Percentiles rank a stretch among this genome's conserved stretches.
phyloP scores from a whole-genome alignment of 2,888 invertebrate species.

The Lepidochitona cinerea region DNA sequence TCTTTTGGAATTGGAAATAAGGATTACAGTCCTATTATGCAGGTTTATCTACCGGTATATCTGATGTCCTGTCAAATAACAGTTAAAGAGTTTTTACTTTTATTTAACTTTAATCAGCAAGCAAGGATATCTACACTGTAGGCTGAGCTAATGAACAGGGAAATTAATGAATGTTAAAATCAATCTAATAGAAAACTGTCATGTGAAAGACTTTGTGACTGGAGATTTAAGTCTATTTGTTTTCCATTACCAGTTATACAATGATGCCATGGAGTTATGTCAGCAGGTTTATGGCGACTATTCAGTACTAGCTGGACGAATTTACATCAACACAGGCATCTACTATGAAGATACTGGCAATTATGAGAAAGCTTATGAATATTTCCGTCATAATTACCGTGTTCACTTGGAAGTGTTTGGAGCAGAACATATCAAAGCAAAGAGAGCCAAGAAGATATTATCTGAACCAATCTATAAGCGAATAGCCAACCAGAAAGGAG shows the following conservation, averaged over 20 bases:
- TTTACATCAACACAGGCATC: slow-evolving; percentile 37
- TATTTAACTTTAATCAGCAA: too few relatives aligned
- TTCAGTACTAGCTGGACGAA: slow-evolving; percentile 25
- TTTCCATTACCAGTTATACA: slow-evolving; percentile 24
- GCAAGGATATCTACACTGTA: too few relatives aligned
- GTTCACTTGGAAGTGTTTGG: slow-evolving; percentile 8
- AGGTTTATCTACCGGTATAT: too few relatives aligned
- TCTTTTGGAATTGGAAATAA: too few relatives aligned
- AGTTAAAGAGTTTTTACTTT: too few relatives aligned
- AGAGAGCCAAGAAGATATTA: slow-evolving; percentile 24
- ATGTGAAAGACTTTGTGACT: not conserved
- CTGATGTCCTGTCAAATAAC: too few relatives aligned
- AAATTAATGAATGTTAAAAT: too few relatives aligned
- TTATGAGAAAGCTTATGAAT: slow-evolving; percentile 24
- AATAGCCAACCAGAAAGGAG: slow-evolving; percentile 17
- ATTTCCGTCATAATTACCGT: slow-evolving; percentile 15
- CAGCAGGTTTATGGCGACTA: slow-evolving; percentile 22
- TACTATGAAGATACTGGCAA: slow-evolving; percentile 33
- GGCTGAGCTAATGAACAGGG: too few relatives aligned
- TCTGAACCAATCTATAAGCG: slow-evolving; percentile 28
- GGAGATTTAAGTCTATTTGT: not conserved
- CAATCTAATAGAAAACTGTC: too few relatives aligned
- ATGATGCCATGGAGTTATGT: slow-evolving; percentile 20
- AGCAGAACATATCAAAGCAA: slow-evolving; percentile 18
- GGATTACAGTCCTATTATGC: too few relatives aligned